Evolutionary conservation across 2,113 vertebrate species (phyloP).

Genomic region (Calidris pygmaea): DNA sequence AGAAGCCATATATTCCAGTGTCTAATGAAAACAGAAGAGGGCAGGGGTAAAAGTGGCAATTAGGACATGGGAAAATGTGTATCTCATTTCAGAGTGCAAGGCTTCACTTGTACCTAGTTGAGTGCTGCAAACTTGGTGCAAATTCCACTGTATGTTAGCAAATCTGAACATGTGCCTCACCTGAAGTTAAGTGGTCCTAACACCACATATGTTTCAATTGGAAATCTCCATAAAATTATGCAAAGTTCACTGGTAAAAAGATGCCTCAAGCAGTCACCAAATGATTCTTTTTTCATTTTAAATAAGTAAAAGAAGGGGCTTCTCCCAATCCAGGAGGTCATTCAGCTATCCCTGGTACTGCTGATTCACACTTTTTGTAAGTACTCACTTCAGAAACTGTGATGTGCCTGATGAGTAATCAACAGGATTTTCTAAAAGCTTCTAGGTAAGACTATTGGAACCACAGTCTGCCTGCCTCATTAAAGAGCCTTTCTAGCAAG

Average conservation of each 20-base stretch:
- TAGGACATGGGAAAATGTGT: neutral
- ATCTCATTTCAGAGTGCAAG: neutral
- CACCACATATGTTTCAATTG: neutral
- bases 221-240: neutral
- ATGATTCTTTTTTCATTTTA: neutral
- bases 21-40: neutral
- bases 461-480: slow-evolving; percentile 9
- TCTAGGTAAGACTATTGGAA: neutral
- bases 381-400: neutral
- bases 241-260: neutral
- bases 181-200: neutral
- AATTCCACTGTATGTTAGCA: neutral
- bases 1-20: neutral
- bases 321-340: neutral
- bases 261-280: neutral
- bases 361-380: neutral
- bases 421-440: slow-evolving; percentile 32
- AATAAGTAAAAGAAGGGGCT: neutral
- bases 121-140: neutral
- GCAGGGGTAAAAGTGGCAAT: neutral
- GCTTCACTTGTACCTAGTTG: neutral
- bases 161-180: neutral
- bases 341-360: neutral
- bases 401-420: neutral
- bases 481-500: neutral